Percentiles rank a stretch among this genome's conserved stretches.
phyloP scores from a whole-genome alignment of 2,113 vertebrate genomes.

The Paramormyrops kingsleyae region DNA sequence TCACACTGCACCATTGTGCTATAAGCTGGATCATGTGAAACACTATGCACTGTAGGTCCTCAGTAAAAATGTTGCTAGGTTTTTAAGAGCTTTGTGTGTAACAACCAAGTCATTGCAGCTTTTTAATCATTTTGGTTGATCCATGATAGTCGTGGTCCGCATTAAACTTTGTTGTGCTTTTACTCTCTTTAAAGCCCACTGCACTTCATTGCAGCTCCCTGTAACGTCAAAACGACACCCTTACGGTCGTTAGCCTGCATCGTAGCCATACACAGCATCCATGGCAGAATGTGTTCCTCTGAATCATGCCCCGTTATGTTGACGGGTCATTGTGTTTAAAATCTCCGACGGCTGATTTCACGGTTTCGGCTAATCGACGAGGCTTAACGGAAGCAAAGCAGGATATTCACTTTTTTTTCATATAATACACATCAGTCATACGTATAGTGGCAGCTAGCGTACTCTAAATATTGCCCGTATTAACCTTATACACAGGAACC shows the following conservation, averaged over 20 bases:
- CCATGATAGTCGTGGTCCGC: not conserved
- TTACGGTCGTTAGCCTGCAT: not conserved
- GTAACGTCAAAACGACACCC: not conserved
- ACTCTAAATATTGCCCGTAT: not conserved
- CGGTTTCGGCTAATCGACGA: not conserved
- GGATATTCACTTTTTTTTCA: not conserved
- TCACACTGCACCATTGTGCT: not conserved
- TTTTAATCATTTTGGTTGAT: not conserved
- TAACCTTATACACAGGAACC: not conserved
- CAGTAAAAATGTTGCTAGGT: not conserved
- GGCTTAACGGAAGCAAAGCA: not conserved
- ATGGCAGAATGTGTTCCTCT: not conserved
- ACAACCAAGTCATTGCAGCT: not conserved
- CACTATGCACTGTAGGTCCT: not conserved
- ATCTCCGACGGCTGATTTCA: not conserved
- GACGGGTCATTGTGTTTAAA: not conserved
- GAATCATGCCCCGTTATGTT: not conserved
- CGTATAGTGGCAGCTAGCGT: not conserved
- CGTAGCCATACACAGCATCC: not conserved
- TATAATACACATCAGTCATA: not conserved
- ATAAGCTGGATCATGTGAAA: not conserved
- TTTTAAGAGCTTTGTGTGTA: not conserved
- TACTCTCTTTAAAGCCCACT: not conserved
- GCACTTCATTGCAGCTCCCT: not conserved
- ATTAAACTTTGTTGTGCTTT: not conserved